Conservation (phyloP, 2,797 vertebrate species). For the Channallabes apus region DNA sequence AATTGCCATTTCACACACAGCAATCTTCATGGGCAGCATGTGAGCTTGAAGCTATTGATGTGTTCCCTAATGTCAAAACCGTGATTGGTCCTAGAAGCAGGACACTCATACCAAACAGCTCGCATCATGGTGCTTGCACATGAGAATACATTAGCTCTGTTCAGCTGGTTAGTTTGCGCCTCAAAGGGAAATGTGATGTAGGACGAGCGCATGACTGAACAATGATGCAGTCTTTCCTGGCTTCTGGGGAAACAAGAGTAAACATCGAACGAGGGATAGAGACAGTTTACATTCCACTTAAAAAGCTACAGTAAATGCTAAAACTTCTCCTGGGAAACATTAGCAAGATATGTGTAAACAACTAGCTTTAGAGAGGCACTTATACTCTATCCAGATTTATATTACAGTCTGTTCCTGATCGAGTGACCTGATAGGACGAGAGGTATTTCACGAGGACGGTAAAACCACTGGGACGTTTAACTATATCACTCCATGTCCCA, state of each 20-base stretch:
- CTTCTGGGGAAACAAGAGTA: conserved; percentile 19
- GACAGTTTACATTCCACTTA: not conserved
- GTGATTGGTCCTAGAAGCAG: conserved; percentile 35
- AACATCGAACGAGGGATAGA: conserved; percentile 7
- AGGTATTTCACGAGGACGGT: no score
- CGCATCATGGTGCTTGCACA: not conserved
- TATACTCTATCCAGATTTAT: not conserved
- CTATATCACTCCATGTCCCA: no score
- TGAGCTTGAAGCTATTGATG: not conserved
- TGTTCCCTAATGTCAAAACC: conserved; percentile 27
- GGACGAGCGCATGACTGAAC: not conserved
- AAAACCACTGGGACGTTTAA: no score
- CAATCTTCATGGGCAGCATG: not conserved
- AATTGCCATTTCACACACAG: not conserved
- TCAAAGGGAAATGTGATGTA: conserved; percentile 39
- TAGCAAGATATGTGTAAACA: not conserved
- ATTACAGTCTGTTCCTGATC: no score
- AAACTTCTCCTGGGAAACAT: not conserved
- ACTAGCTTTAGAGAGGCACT: not conserved
- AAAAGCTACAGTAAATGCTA: not conserved
- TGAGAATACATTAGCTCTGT: conserved; percentile 27
- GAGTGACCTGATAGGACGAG: no score
- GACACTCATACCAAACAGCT: conserved; percentile 31
- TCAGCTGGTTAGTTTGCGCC: conserved; percentile 24
- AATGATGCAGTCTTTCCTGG: conserved; percentile 4